Evolutionary conservation across 2,888 invertebrate species (phyloP).

Genomic region (Hemithea aestivaria): DNA sequence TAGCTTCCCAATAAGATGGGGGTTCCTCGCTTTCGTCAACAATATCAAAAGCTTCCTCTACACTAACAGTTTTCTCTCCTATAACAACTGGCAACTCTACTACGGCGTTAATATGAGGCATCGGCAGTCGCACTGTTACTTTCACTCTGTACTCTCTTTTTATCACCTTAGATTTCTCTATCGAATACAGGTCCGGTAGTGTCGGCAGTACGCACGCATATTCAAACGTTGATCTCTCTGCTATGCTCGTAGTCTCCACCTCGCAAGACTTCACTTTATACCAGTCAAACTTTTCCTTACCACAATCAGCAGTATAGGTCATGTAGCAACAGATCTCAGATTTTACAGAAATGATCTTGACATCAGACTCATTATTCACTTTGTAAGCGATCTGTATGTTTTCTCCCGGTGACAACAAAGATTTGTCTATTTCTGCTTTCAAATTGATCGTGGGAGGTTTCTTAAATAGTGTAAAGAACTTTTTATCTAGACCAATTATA

Average conservation of each 20-base stretch:
- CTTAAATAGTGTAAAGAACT: conserved; percentile 5
- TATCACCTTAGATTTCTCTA: conserved; percentile 12
- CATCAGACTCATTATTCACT: conserved; percentile 16
- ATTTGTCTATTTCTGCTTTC: conserved; percentile 18
- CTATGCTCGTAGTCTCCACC: background rate
- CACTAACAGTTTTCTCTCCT: too few species aligned
- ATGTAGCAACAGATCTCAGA: conserved; percentile 12
- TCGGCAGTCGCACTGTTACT: conserved; percentile 15
- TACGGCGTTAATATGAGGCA: conserved; percentile 14
- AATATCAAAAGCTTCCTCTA: background rate
- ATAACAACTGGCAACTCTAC: conserved; percentile 16
- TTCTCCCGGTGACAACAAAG: conserved; percentile 16
- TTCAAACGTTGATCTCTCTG: background rate
- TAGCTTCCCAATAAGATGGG: conserved; percentile 28
- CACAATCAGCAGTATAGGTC: conserved; percentile 18
- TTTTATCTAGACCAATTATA: conserved; percentile 21
- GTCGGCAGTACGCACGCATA: conserved; percentile 12
- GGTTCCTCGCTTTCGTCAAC: conserved; percentile 10
- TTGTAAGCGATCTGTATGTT: conserved; percentile 6
- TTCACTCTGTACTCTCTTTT: conserved; percentile 13
- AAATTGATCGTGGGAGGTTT: conserved; percentile 12
- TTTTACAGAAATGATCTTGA: conserved; percentile 6
- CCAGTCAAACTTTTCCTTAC: background rate
- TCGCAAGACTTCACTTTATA: conserved; percentile 4
- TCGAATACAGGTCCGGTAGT: conserved; percentile 4